Base-by-base conservation (phyloP, 1,140 invertebrate species). In the Caenorhabditis latens region DNA sequence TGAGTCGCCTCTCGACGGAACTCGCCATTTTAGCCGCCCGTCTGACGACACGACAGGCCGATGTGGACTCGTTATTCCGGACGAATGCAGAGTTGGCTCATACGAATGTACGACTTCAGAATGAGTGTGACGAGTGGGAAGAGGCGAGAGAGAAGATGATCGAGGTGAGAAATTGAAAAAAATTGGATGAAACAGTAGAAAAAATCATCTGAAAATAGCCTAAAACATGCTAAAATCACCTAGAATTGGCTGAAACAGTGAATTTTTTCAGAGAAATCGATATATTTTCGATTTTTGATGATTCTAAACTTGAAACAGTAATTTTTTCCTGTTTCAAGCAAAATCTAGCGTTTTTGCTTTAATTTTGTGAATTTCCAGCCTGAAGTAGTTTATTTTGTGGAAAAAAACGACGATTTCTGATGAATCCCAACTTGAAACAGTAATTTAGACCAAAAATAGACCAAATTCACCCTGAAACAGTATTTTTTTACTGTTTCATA, bases 1-100 rank as follows among this genome's bases (percentile, higher is more conserved):
- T 84, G 83, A 43, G 86, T 58, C 86, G 86, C 21, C 82, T 86
- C 21, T 71, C 65, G 65, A 86, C 86, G 71, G 86, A 86, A 75
- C 86, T 91, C 58, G 90, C 90, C 71, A 91, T 91, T 91, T 91
- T 91, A 91, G 91, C 91, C 14, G 91, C 90, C 32, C 82, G 83
- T 57, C 79, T 91, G 32, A 85, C 87, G 43, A 89, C 89, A 2
- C 84, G 91, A 50, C 61, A 87, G 32, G 84, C 83, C 4, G 90
- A 91, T 84, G 89, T 90, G 63, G 90, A 91, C 32, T 90, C 90
- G 43, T 84, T 91, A n/a, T 89, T 91, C 82, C 90, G 90, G 32
- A 89, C 89, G 14, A 91, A 91, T 86, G 84, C 88, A 21, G 90
- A 90, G 63, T 55, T 91, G 82, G 90, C 90, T 16, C 84, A 90